These are phyloP conservation scores for Prochilodus magdalenae DNA, from an alignment of 2,113 vertebrate genomes.

Conservation along the genomic window DNA sequence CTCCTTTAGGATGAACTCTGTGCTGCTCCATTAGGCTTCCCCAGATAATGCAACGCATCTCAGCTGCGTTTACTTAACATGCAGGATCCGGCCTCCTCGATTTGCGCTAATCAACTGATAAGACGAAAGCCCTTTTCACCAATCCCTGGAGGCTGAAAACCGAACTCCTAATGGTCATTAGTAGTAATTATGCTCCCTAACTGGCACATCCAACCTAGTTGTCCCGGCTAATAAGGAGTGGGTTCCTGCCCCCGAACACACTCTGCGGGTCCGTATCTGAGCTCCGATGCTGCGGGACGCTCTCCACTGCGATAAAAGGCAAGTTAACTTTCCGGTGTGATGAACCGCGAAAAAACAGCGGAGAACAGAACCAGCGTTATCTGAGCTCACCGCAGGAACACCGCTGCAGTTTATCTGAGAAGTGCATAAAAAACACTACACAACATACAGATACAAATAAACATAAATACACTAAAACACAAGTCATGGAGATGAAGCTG, in stretches of 20 bases:
- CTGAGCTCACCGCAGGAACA: conserved; percentile 9
- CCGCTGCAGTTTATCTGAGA: background rate
- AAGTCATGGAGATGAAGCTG: too few species aligned
- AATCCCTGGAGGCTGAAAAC: conserved; percentile 75
- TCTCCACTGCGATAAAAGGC: conserved; percentile 47
- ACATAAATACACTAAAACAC: too few species aligned
- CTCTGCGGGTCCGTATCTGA: conserved; percentile 44
- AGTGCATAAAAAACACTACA: too few species aligned
- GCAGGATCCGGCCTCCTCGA: conserved; percentile 75
- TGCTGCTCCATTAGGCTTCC: conserved; percentile 72
- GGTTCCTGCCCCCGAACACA: conserved; percentile 50
- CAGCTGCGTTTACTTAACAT: conserved; percentile 77
- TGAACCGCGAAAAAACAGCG: conserved; percentile 39
- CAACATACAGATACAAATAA: too few species aligned
- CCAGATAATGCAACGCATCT: conserved; percentile 71
- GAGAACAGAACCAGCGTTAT: conserved; percentile 35
- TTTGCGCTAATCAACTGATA: conserved; percentile 83
- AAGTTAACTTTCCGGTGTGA: conserved; percentile 61
- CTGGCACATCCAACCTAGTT: conserved; percentile 66
- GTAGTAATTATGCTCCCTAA: conserved; percentile 78
- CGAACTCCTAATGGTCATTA: conserved; percentile 83
- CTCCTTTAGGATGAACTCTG: conserved; percentile 63
- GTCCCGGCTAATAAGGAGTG: conserved; percentile 42
- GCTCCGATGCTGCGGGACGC: conserved; percentile 40
- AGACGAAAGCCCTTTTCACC: conserved; percentile 75